Evolutionary conservation across 2,113 vertebrate genomes (phyloP).

Genomic region (Thamnaconus septentrionalis): DNA sequence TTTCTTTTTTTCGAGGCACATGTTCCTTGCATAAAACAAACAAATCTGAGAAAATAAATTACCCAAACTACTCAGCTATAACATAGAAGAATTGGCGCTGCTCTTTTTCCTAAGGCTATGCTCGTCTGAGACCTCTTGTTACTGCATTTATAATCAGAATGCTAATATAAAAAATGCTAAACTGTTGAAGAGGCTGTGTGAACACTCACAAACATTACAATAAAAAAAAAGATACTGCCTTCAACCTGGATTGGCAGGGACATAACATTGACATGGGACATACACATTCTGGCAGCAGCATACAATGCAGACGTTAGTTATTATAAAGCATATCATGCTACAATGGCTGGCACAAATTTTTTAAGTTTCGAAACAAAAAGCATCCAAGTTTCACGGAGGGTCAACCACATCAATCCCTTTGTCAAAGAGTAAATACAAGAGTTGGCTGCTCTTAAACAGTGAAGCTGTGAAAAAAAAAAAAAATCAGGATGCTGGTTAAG

Average conservation of each 20-base stretch:
- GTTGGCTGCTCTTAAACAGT: neutral
- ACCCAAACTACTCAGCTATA: too few relatives aligned
- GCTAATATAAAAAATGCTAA: too few relatives aligned
- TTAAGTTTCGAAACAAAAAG: too few relatives aligned
- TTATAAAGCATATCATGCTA: too few relatives aligned
- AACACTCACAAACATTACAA: neutral
- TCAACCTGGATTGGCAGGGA: neutral
- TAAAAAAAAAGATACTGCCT: neutral
- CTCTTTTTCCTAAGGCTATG: too few relatives aligned
- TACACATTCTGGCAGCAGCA: neutral
- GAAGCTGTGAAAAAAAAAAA: constrained; percentile 31
- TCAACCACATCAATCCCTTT: neutral
- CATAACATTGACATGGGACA: constrained; percentile 3
- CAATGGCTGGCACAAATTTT: too few relatives aligned
- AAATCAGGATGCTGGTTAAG: constrained; percentile 31
- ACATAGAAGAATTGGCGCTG: too few relatives aligned
- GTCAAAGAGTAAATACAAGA: neutral
- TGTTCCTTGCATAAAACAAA: too few relatives aligned
- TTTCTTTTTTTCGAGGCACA: too few relatives aligned
- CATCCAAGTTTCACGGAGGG: neutral
- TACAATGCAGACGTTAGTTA: neutral
- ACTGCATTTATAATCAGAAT: too few relatives aligned
- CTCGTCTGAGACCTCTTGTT: too few relatives aligned
- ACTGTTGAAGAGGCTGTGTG: neutral
- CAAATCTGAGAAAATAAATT: too few relatives aligned